Percentiles rank a stretch among this genome's conserved stretches.
Conservation (phyloP, 2,888 invertebrate species). For the Ormyrus pomaceus region DNA sequence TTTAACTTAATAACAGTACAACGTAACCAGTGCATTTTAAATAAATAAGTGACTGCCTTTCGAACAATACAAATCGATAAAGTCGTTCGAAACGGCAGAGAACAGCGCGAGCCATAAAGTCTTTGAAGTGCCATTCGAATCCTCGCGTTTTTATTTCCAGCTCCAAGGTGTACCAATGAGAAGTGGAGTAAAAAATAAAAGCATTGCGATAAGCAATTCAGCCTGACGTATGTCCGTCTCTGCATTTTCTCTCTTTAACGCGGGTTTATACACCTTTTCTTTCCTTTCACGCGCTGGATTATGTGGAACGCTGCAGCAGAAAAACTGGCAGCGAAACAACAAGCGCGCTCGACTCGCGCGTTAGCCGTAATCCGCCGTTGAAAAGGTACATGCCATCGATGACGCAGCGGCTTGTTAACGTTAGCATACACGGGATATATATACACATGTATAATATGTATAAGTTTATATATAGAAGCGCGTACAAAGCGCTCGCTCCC, state of each 20-base stretch:
- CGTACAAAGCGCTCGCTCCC: too few species aligned
- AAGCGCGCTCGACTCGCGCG: too few species aligned
- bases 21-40: too few species aligned
- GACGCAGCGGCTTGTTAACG: background rate
- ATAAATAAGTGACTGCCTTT: too few species aligned
- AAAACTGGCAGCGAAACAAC: too few species aligned
- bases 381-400: background rate
- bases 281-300: conserved; percentile 15
- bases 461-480: too few species aligned
- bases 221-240: background rate
- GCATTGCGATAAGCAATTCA: conserved; percentile 9
- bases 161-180: conserved; percentile 6
- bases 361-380: too few species aligned
- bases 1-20: too few species aligned
- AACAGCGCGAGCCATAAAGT: background rate
- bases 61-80: background rate
- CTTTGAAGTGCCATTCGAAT: conserved; percentile 16
- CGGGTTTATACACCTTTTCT: background rate
- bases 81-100: background rate
- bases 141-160: conserved; percentile 2
- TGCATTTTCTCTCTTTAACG: background rate
- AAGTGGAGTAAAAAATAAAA: background rate
- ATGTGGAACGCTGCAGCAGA: background rate
- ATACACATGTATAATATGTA: background rate
- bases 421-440: background rate